phyloP scores from a whole-genome alignment of 2,797 vertebrate genomes.

The Pempheris klunzingeri region DNA sequence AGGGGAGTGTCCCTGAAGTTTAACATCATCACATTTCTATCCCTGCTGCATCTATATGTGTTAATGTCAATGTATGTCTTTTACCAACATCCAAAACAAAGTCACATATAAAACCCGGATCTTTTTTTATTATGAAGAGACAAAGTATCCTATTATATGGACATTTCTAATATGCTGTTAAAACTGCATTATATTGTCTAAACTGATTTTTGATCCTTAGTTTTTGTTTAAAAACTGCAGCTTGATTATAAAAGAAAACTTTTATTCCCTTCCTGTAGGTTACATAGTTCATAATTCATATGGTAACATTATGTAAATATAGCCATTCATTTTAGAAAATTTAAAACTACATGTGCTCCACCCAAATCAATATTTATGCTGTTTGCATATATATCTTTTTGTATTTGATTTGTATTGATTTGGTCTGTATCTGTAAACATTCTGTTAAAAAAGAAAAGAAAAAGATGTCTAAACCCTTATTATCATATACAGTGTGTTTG shows the following conservation, averaged over 20 bases:
- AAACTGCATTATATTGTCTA: neutral
- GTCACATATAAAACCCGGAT: neutral
- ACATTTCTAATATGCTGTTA: neutral
- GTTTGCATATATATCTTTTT: too few relatives aligned
- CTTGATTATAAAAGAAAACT: neutral
- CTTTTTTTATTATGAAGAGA: neutral
- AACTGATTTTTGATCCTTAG: neutral
- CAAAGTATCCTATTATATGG: neutral
- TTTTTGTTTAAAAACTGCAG: neutral
- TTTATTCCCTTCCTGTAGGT: too few relatives aligned
- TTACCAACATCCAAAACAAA: too few relatives aligned
- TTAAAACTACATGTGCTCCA: neutral
- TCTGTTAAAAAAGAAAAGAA: too few relatives aligned
- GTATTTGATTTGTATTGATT: neutral
- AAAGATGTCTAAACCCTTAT: neutral
- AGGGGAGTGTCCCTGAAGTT: conserved; percentile 21
- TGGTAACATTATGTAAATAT: neutral
- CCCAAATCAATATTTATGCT: neutral
- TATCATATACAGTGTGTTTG: neutral
- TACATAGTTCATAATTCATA: neutral
- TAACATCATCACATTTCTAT: neutral
- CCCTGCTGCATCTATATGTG: neutral
- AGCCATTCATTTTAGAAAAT: neutral
- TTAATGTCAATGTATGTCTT: too few relatives aligned
- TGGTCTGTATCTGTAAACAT: neutral